Conservation (phyloP, 2,797 vertebrate species). For the Glossophaga mutica region DNA sequence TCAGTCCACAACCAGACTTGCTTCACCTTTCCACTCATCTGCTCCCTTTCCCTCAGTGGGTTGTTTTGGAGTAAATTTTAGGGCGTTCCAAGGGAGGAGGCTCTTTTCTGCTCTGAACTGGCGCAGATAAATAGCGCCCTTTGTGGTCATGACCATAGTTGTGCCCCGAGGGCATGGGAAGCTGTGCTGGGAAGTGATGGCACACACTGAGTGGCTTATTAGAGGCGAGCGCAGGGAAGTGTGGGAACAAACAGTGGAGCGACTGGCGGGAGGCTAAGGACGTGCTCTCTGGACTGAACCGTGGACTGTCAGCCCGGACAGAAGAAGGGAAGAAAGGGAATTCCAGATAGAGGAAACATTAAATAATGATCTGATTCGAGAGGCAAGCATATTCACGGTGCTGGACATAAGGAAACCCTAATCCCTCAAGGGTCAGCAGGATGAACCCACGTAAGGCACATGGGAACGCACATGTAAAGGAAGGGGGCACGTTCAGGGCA, state of each 20-base stretch:
- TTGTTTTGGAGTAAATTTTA: neutral
- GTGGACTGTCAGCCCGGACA: too few relatives aligned
- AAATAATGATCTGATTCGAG: neutral
- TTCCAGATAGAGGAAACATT: neutral
- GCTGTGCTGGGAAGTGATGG: neutral
- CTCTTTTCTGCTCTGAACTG: neutral
- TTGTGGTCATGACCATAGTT: neutral
- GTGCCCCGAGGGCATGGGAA: neutral
- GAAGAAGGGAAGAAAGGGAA: neutral
- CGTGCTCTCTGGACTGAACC: neutral
- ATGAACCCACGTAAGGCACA: neutral
- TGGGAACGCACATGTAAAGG: neutral
- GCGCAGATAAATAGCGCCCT: neutral
- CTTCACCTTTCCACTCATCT: neutral
- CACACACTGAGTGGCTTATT: neutral
- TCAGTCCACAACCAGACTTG: neutral
- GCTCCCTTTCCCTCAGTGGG: neutral
- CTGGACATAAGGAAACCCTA: neutral
- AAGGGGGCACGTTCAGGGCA: neutral
- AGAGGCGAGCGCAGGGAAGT: neutral
- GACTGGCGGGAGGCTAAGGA: too few relatives aligned
- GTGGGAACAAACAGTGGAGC: neutral
- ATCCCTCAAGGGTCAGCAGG: neutral
- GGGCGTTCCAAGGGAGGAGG: neutral
- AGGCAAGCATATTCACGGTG: neutral